Base-by-base conservation (phyloP, 2,797 vertebrate genomes). In the Melanotaenia parkinsoni region DNA sequence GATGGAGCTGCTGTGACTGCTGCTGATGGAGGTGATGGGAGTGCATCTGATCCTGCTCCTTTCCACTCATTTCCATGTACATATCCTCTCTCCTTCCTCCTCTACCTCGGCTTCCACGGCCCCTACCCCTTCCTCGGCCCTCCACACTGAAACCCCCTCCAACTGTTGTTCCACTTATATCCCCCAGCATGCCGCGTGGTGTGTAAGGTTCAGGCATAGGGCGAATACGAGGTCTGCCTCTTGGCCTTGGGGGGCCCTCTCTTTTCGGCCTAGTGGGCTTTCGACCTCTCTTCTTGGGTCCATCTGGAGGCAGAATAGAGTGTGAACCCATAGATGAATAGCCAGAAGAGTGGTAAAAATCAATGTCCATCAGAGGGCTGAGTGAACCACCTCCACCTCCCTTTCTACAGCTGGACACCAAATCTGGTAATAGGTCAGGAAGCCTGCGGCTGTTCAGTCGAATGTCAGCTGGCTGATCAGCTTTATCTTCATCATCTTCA, bases 401-500 rank as follows among this genome's bases (percentile, higher is more conserved):
- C 60, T 95, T 95, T 61, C 97, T 95, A 86, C 97, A 98, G 84
- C 97, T 98, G 54, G 97, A 98, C 61, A 98, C 97, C 70, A 98
- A 91, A 88, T 98, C 97, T 0, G 97, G 97, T 20, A 98, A 91
- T 1, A 96, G 87, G 77, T 95, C 95, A 0, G 94, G 94, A 37
- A 95, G 94, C 61, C 97, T 95, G 18, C 97, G 94, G 51, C 96
- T 97, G 86, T 98, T 98, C 72, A 98, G 90, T 24, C 97, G 93
- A 76, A 98, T 98, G 76, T 98, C 96, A 0, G 97, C 97, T 0
- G 96, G 97, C 54, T 96, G 96, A 0, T 97, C 96, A 0, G 95
- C 96, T 71, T 98, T 98, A 85, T 97, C 97, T 79, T 98, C 97
- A 0, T 98, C 97, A 0, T 98, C 97, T 85, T 98, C 96, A 43